These are phyloP conservation scores for Parasteatoda tepidariorum DNA, from an alignment of 1,140 invertebrate species.

Conservation along the genomic window DNA sequence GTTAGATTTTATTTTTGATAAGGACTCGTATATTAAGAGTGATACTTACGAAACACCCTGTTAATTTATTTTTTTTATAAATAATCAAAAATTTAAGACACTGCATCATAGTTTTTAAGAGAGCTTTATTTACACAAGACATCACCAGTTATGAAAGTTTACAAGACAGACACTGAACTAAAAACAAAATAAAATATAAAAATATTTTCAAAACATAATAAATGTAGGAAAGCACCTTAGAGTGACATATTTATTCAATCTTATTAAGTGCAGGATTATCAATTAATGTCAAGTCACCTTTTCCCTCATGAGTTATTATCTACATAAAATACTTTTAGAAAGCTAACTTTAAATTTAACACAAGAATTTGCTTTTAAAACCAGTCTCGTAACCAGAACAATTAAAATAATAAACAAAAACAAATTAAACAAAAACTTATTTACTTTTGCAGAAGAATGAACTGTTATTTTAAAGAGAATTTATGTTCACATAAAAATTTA, in stretches of 20 bases:
- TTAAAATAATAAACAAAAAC: too few species aligned
- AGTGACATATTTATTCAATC: constrained; percentile 29
- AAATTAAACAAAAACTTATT: too few species aligned
- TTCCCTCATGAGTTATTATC: too few species aligned
- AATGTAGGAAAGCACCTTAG: constrained; percentile 34
- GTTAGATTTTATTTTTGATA: too few species aligned
- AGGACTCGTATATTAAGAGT: too few species aligned
- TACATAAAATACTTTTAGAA: neutral
- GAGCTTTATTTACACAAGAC: constrained; percentile 49
- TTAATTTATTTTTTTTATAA: neutral
- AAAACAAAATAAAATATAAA: constrained; percentile 27
- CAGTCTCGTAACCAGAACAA: too few species aligned
- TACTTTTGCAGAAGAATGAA: too few species aligned
- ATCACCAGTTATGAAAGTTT: constrained; percentile 40
- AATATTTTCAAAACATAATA: constrained; percentile 23
- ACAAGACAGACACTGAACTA: constrained; percentile 24
- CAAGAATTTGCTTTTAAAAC: too few species aligned
- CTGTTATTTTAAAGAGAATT: too few species aligned
- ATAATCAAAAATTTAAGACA: neutral
- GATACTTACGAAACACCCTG: too few species aligned
- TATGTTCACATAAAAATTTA: too few species aligned
- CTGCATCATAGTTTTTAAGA: constrained; percentile 26
- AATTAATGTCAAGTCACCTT: constrained; percentile 32
- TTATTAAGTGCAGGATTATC: constrained; percentile 16
- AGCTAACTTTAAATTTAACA: too few species aligned